A percentile compares a stretch with the other conserved stretches of the same genome.
phyloP scores from a whole-genome alignment of 2,113 vertebrate species.

The Urocolius indicus region DNA sequence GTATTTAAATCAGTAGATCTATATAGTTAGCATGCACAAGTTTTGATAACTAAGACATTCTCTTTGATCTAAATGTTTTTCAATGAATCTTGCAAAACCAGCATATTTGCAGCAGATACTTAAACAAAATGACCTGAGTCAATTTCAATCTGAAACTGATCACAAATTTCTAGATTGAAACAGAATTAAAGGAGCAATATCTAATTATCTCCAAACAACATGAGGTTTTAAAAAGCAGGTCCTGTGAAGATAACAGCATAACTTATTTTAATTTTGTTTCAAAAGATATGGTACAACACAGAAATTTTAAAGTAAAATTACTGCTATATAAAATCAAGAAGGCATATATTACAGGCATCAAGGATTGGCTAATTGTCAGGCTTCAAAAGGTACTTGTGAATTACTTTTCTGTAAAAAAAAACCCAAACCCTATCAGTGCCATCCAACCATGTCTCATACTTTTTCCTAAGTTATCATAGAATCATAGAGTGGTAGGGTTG shows the following conservation, averaged over 20 bases:
- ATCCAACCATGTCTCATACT: not conserved
- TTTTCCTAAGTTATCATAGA: not conserved
- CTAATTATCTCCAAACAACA: not conserved
- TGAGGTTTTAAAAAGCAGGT: not conserved
- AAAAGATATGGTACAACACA: not conserved
- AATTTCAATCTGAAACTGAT: not conserved
- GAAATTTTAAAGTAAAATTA: not conserved
- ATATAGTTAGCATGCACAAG: not conserved
- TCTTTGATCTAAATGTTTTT: not conserved
- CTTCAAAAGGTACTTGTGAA: not conserved
- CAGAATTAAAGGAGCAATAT: not conserved
- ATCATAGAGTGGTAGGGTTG: too few relatives aligned
- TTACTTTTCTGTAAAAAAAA: not conserved
- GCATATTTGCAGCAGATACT: not conserved
- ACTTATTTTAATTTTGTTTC: not conserved
- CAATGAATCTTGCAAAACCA: not conserved
- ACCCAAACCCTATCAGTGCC: not conserved
- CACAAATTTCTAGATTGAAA: not conserved
- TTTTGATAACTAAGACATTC: not conserved
- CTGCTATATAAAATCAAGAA: not conserved
- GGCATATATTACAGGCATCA: not conserved
- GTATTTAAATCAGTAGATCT: not conserved
- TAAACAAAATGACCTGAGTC: not conserved
- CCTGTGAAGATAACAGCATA: not conserved
- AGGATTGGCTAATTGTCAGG: not conserved